Evolutionary conservation across 2,797 vertebrate species (phyloP).

Genomic region (Cuniculus paca): DNA sequence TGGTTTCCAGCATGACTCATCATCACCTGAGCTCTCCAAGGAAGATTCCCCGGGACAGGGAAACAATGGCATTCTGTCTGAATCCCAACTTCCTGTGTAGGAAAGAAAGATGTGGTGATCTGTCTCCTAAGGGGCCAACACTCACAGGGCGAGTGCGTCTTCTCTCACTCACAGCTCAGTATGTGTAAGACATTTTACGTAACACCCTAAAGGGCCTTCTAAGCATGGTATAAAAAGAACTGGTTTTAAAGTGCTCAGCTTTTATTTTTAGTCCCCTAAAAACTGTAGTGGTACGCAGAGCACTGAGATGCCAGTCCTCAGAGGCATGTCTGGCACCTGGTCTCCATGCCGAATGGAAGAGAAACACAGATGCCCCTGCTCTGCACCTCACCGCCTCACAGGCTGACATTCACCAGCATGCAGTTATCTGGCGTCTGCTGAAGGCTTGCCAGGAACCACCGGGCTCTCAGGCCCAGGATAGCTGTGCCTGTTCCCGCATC

Average conservation of each 20-base stretch:
- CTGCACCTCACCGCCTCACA: not conserved
- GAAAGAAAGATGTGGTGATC: not conserved
- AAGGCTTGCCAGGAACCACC: not conserved
- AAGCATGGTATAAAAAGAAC: constrained; percentile 50
- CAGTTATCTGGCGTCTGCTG: not conserved
- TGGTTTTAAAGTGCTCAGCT: constrained; percentile 60
- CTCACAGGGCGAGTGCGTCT: not conserved
- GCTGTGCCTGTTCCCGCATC: not conserved
- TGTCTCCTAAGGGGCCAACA: not conserved
- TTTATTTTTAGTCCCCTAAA: constrained; percentile 63
- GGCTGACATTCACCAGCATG: not conserved
- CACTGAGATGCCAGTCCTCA: not conserved
- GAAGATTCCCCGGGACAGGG: not conserved
- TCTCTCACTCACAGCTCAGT: constrained; percentile 53
- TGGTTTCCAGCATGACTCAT: not conserved
- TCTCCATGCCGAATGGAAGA: not conserved
- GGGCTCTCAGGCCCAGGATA: not conserved
- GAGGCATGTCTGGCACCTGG: not conserved
- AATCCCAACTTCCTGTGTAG: not conserved
- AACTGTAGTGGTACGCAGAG: constrained; percentile 5
- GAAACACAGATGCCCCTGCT: not conserved
- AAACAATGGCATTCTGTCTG: not conserved
- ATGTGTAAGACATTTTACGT: constrained; percentile 51
- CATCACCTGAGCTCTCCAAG: not conserved
- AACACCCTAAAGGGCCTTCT: constrained; percentile 53